Evolutionary conservation across 2,113 vertebrate genomes (phyloP).

Genomic region (Felis catus): DNA sequence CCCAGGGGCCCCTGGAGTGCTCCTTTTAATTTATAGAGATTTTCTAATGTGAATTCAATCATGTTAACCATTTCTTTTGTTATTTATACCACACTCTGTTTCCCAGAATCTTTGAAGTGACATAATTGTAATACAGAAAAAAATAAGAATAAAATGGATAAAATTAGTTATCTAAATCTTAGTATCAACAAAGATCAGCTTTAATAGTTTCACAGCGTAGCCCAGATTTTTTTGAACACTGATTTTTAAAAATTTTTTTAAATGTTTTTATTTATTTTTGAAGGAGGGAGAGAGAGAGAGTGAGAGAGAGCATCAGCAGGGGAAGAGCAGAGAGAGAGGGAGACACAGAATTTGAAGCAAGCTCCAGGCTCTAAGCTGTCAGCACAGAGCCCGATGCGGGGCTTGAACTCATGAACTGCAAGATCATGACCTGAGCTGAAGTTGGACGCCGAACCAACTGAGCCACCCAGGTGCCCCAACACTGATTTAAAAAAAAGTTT

Average conservation of each 20-base stretch:
- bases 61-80: constrained; percentile 21
- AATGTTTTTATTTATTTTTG: not conserved
- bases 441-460: not conserved
- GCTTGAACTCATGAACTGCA: not conserved
- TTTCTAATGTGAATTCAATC: not conserved
- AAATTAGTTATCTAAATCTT: not conserved
- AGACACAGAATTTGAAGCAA: not conserved
- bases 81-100: not conserved
- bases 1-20: not conserved
- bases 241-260: not conserved
- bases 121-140: not conserved
- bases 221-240: not conserved
- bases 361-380: not conserved
- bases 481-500: not conserved
- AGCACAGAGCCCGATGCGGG: not conserved
- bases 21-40: not conserved
- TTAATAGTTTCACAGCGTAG: not conserved
- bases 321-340: not conserved
- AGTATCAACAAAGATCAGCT: not conserved
- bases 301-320: not conserved
- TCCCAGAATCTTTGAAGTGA: not conserved
- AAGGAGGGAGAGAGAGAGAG: not conserved
- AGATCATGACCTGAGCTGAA: not conserved
- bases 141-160: not conserved
- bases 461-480: not conserved